Evolutionary conservation across 2,113 vertebrate genomes (phyloP).

Genomic region (Odocoileus virginianus): DNA sequence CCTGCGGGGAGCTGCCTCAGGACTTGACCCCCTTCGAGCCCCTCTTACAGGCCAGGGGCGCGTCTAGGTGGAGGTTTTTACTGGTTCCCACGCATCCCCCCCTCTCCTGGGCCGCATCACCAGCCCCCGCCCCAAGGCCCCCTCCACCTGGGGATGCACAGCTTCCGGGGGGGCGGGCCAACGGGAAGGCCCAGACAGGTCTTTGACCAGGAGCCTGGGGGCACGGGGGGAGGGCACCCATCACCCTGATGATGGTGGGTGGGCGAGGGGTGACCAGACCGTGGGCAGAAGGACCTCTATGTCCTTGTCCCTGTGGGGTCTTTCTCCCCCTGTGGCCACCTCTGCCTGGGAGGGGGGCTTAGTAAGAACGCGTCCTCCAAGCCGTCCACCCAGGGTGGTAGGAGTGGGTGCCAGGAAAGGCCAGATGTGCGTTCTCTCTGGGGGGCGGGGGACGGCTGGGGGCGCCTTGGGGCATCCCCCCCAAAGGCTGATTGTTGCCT

Average conservation of each 20-base stretch:
- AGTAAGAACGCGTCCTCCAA: neutral
- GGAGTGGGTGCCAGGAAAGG: neutral
- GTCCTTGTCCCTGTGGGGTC: neutral
- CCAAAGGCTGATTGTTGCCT: neutral
- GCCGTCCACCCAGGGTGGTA: neutral
- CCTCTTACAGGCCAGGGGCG: accelerated
- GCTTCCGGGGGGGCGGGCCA: no score
- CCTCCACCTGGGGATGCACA: accelerated
- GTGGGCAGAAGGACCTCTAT: neutral
- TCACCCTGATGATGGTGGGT: neutral
- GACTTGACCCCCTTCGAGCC: accelerated
- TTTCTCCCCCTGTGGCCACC: accelerated
- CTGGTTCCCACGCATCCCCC: accelerated
- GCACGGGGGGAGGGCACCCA: accelerated
- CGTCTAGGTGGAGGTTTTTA: accelerated
- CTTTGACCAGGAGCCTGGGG: neutral
- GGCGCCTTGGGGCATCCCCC: neutral
- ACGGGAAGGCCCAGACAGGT: accelerated
- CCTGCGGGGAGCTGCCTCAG: neutral
- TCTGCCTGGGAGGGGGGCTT: accelerated
- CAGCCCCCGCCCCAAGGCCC: accelerated
- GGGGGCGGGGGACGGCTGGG: accelerated
- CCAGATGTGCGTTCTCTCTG: neutral
- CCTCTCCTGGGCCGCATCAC: accelerated
- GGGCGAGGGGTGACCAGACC: accelerated